These are phyloP conservation scores for Ferdinandea cuprea DNA, from an alignment of 2,888 invertebrate genomes.

Conservation along the genomic window DNA sequence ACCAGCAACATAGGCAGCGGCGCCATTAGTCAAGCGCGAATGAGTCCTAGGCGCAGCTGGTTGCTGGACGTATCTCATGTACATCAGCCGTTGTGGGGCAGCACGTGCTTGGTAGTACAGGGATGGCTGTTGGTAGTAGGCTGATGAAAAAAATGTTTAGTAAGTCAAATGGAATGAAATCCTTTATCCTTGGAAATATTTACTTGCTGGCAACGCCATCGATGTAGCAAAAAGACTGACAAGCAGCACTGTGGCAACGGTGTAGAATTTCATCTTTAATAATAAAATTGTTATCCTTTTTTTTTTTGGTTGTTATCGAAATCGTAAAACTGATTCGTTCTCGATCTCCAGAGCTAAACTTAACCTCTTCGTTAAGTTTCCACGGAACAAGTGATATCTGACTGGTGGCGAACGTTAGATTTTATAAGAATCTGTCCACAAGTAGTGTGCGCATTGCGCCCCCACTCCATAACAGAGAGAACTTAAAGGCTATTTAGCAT, in stretches of 20 bases:
- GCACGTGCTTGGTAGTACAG: constrained; percentile 76
- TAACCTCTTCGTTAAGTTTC: constrained; percentile 82
- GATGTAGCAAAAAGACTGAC: constrained; percentile 49
- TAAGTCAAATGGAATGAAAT: not conserved
- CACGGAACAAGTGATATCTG: constrained; percentile 83
- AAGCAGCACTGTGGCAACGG: constrained; percentile 50
- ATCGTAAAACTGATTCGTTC: constrained; percentile 51
- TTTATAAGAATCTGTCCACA: constrained; percentile 79
- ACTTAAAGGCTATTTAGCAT: constrained; percentile 68
- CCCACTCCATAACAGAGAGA: constrained; percentile 43
- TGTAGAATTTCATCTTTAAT: constrained; percentile 57
- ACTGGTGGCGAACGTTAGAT: constrained; percentile 78
- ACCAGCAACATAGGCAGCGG: constrained; percentile 81
- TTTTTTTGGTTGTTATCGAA: not conserved
- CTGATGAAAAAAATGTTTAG: constrained; percentile 75
- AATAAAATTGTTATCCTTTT: constrained; percentile 38
- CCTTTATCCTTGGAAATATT: constrained; percentile 19
- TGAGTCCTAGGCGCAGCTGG: constrained; percentile 79
- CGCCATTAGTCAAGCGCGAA: constrained; percentile 79
- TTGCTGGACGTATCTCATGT: constrained; percentile 80
- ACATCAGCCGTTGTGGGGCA: constrained; percentile 80
- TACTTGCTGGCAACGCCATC: constrained; percentile 65
- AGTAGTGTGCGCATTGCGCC: constrained; percentile 55
- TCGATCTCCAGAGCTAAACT: constrained; percentile 83
- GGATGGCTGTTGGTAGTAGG: constrained; percentile 80